A percentile compares a stretch with the other conserved stretches of the same genome.
These are phyloP conservation scores for Botia almorhae DNA, from an alignment of 2,797 vertebrate genomes.

Conservation along the genomic window DNA sequence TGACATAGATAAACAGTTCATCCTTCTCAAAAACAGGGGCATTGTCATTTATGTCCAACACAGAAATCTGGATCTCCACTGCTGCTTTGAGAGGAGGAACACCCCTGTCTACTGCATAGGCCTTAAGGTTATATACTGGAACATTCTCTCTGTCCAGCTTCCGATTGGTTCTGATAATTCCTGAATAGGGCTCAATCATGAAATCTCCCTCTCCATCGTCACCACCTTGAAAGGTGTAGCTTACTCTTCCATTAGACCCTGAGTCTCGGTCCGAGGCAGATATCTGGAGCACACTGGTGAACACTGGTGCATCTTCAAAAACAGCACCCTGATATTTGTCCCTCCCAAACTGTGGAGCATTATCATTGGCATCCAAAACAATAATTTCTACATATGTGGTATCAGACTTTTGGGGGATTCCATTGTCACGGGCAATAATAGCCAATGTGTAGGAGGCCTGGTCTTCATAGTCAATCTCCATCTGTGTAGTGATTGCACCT, in stretches of 20 bases:
- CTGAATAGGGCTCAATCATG: conserved; percentile 89
- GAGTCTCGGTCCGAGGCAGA: conserved; percentile 93
- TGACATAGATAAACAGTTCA: conserved; percentile 87
- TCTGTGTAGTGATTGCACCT: conserved; percentile 89
- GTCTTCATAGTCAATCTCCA: conserved; percentile 94
- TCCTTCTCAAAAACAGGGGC: conserved; percentile 94
- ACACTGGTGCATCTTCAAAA: conserved; percentile 87
- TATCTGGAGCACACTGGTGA: conserved; percentile 93
- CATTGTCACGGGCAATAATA: conserved; percentile 92
- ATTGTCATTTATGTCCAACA: conserved; percentile 96
- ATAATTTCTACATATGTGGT: conserved; percentile 95
- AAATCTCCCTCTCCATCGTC: conserved; percentile 96
- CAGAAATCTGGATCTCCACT: conserved; percentile 87
- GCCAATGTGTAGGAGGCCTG: conserved; percentile 93
- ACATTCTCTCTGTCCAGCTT: conserved; percentile 95
- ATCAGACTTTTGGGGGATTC: conserved; percentile 95
- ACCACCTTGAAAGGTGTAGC: conserved; percentile 91
- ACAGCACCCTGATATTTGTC: conserved; percentile 90
- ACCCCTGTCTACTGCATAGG: conserved; percentile 90
- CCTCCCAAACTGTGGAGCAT: conserved; percentile 85
- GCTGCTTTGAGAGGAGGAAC: conserved; percentile 85
- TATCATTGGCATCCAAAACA: conserved; percentile 93
- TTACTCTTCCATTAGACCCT: conserved; percentile 87
- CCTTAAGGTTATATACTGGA: conserved; percentile 87
- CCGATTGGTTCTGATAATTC: conserved; percentile 90